Percentiles rank a stretch among this genome's conserved stretches.
Conservation (phyloP, 2,797 vertebrate species). For the Chromobotia macracanthus region DNA sequence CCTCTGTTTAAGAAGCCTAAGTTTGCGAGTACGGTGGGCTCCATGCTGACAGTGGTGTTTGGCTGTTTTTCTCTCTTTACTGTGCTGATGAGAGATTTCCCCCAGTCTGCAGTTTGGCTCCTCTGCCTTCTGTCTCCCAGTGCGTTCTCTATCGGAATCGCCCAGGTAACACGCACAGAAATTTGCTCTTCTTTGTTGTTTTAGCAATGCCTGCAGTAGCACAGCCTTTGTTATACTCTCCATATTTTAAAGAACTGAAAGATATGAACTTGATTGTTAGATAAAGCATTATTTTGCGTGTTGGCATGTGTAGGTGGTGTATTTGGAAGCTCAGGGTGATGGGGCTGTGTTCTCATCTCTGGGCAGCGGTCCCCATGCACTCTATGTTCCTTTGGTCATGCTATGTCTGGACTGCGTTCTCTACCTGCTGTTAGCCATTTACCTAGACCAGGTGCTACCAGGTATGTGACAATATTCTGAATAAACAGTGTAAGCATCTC, state of each 20-base stretch:
- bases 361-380: conserved; percentile 85
- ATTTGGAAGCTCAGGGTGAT: conserved; percentile 90
- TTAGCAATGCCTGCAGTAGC: too few species aligned
- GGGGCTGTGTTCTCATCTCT: conserved; percentile 87
- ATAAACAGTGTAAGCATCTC: not conserved
- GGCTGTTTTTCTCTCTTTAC: conserved; percentile 91
- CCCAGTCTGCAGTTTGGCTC: conserved; percentile 88
- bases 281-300: not conserved
- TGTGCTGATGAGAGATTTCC: conserved; percentile 89
- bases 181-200: too few species aligned
- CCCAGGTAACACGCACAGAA: conserved; percentile 79
- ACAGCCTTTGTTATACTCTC: not conserved
- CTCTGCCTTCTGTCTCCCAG: conserved; percentile 92
- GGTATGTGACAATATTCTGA: conserved; percentile 71
- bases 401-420: conserved; percentile 87
- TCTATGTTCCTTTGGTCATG: conserved; percentile 85
- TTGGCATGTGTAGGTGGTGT: conserved; percentile 82
- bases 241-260: too few species aligned
- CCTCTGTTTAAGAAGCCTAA: conserved; percentile 96
- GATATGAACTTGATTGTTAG: not conserved
- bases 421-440: conserved; percentile 89
- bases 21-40: conserved; percentile 91
- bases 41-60: conserved; percentile 88
- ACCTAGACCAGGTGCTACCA: conserved; percentile 94
- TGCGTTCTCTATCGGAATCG: conserved; percentile 90